Percentiles rank a stretch among this genome's conserved stretches.
Evolutionary conservation across 2,888 invertebrate species (phyloP).

Genomic region (Myathropa florea): DNA sequence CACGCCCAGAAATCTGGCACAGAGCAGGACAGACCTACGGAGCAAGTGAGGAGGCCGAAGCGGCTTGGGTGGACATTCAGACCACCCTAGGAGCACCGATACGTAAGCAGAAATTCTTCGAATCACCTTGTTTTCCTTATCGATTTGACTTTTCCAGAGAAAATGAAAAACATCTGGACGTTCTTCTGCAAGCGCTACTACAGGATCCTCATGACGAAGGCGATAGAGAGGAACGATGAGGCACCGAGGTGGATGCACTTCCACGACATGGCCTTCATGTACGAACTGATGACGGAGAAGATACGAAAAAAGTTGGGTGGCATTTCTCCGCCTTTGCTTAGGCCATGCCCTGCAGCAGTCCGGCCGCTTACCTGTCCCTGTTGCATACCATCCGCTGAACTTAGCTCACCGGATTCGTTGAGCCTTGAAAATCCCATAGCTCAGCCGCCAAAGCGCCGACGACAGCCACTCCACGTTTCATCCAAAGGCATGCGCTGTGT

Average conservation of each 20-base stretch:
- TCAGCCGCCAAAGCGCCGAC: not conserved
- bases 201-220: not conserved
- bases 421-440: not conserved
- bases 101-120: not conserved
- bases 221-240: not conserved
- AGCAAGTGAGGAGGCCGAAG: not conserved
- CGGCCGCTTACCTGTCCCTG: conserved; percentile 30
- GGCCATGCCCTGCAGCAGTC: not conserved
- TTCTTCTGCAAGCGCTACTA: not conserved
- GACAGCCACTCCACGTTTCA: not conserved
- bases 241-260: conserved; percentile 31
- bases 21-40: not conserved
- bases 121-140: not conserved
- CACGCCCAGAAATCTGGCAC: conserved; percentile 15
- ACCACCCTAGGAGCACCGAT: not conserved
- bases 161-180: not conserved
- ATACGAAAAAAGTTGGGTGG: conserved; percentile 41
- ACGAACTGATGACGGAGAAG: not conserved
- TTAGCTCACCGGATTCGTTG: too few relatives aligned
- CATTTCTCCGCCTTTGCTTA: conserved; percentile 38
- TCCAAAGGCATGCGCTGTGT: not conserved
- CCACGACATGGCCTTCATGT: conserved; percentile 52
- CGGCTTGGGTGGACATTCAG: not conserved
- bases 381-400: not conserved
- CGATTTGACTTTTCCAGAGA: not conserved